phyloP scores from a whole-genome alignment of 2,797 vertebrate genomes.

The Mionectes olivaceus region DNA sequence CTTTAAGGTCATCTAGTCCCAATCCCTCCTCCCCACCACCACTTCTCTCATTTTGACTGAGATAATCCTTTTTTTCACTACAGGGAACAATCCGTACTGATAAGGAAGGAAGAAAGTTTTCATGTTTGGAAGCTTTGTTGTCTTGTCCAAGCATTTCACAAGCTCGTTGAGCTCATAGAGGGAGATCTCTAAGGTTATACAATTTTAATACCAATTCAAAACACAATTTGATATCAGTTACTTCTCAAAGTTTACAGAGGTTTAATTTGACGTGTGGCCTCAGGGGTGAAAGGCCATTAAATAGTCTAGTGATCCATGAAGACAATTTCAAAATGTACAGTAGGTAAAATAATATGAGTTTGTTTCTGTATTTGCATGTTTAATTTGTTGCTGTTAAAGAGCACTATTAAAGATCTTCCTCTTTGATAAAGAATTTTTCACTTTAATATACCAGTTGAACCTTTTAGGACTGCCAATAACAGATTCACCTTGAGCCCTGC shows the following conservation, averaged over 20 bases:
- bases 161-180: not conserved
- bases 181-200: not conserved
- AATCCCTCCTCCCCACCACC: not conserved
- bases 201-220: conserved; percentile 59
- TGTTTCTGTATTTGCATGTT: conserved; percentile 56
- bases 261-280: conserved; percentile 67
- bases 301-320: conserved; percentile 64
- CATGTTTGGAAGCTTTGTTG: not conserved
- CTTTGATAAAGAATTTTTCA: conserved; percentile 1
- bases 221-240: conserved; percentile 55
- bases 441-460: not conserved
- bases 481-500: not conserved
- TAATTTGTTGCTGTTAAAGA: conserved; percentile 56
- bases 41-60: not conserved
- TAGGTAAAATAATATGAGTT: conserved; percentile 43
- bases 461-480: not conserved
- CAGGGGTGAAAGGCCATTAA: conserved; percentile 64
- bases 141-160: not conserved
- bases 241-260: conserved; percentile 48
- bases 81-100: not conserved
- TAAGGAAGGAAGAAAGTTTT: not conserved
- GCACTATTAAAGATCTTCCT: conserved; percentile 41
- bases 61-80: not conserved
- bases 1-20: not conserved
- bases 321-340: conserved; percentile 59